Base-by-base conservation (phyloP, 2,113 vertebrate genomes). In the Pterocles gutturalis region DNA sequence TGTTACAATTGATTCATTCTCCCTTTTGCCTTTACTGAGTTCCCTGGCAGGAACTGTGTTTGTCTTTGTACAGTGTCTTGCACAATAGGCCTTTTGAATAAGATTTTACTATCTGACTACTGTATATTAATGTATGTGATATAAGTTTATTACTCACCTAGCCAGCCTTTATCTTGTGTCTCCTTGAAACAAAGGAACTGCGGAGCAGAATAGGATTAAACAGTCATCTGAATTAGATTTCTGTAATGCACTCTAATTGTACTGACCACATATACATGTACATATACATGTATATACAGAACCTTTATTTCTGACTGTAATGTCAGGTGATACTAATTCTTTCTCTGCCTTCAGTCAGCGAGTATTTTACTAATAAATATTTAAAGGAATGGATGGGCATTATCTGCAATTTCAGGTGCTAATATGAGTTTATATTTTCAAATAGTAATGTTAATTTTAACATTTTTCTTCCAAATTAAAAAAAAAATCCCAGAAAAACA, bases 91-190 rank as follows among this genome's bases (percentile, higher is more conserved):
- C 66, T 94, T 84, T 65, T 85, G 58, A 87, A 61, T 65, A 33
- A 72, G 62, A 85, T 69, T 92, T 91, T 64, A 18, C 34, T 78
- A 34, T 89, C 53, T 85, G 81, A 82, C 87, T 79, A 34, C 41
- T 79, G 31, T 54, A 76, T 60, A 67, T 72, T 94, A 76, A 85
- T 57, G 57, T 54, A 36, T 43, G 24, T 46, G 49, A 94, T 85
- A 79, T 17, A 84, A 31, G 17, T 93, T 95, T 80, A 71, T 89
- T 94, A 72, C 61, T 94, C 73, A 93, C 77, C 89, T 73, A 67
- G 61, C 34, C 53, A 93, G 73, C 45, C 71, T 93, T 94, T 83
- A 77, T 92, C 86, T 93, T 72, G 25, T 69, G 93, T 89, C 3
- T 5, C 82, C 78, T 69, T 48, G 46, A 93, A 89, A 84, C 78